Base-by-base conservation (phyloP, 2,797 vertebrate species). In the Alcedo quadribrachys region DNA sequence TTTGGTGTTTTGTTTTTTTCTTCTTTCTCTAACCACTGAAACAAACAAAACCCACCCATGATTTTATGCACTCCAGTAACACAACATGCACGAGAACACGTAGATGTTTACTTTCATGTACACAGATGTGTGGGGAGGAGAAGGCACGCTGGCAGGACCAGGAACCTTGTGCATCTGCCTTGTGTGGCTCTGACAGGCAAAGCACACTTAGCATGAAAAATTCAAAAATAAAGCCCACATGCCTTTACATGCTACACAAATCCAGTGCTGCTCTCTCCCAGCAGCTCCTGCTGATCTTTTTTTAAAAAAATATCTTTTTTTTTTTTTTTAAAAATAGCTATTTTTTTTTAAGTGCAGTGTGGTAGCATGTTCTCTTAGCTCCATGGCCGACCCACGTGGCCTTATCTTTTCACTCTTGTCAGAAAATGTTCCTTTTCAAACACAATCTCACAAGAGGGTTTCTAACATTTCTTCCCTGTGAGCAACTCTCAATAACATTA, bases 61-160 rank as follows among this genome's bases (percentile, higher is more conserved):
- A 50, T 67, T 63, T 50, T 66, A 55, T 62, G 54, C 68, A 11
- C 46, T 65, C 33, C 24, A 75, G 9, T 3, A 57, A 61, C 2
- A 55, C 20, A 24, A 85, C 88, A 95, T 86, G 92, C 85, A 48
- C 53, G 81, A 0, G 6, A 85, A 90, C 86, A 96, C 58, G 73
- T 75, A 96, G 74, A 90, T 77, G 68, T 92, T 92, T 79, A 81
- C 83, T 91, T 91, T 92, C 86, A 90, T 20, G 75, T 78, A 33
- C 20, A 0, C 81, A 94, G 86, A 82, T 68, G 81, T 25, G 43
- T 43, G 4, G 55, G n/a, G 76, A 85, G 76, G 35, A 10, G 48
- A 82, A 87, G 63, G 48, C 71, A 76, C 0, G 6, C 68, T 42
- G 48, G 71, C 54, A 54, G 63, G 27, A 78, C 33, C 43, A 89